Evolutionary conservation across 2,888 invertebrate genomes (phyloP).

Genomic region (Cheilosia variabilis): DNA sequence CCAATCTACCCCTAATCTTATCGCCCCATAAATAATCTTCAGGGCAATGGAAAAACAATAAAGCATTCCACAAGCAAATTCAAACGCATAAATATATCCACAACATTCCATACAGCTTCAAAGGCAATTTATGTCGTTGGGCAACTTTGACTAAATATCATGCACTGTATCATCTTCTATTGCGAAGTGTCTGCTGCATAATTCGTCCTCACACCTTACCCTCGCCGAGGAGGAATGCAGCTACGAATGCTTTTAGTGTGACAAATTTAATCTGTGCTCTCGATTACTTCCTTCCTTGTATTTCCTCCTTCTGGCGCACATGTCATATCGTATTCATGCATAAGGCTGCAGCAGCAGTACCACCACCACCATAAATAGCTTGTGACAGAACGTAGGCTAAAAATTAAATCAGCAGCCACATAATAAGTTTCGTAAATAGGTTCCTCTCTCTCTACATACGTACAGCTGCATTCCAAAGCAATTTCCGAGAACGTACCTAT

Average conservation of each 20-base stretch:
- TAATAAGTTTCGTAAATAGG: constrained; percentile 45
- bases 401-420: constrained; percentile 53
- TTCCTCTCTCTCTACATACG: neutral
- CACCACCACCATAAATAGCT: neutral
- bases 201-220: constrained; percentile 23
- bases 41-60: neutral
- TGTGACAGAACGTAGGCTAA: constrained; percentile 22
- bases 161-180: constrained; percentile 46
- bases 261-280: constrained; percentile 70
- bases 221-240: constrained; percentile 27
- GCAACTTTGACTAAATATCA: constrained; percentile 38
- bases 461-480: neutral
- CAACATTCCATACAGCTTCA: constrained; percentile 37
- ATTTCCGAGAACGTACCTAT: constrained; percentile 1
- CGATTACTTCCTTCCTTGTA: constrained; percentile 54
- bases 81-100: neutral
- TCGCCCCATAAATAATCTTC: constrained; percentile 7
- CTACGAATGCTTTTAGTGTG: constrained; percentile 63
- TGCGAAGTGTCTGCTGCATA: constrained; percentile 52
- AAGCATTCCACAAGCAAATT: neutral
- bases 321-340: constrained; percentile 57
- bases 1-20: neutral
- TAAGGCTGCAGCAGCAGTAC: constrained; percentile 18
- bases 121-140: constrained; percentile 59
- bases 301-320: constrained; percentile 36